Evolutionary conservation across 2,888 invertebrate genomes (phyloP).

Genomic region (Pseudolycoriella hygida): DNA sequence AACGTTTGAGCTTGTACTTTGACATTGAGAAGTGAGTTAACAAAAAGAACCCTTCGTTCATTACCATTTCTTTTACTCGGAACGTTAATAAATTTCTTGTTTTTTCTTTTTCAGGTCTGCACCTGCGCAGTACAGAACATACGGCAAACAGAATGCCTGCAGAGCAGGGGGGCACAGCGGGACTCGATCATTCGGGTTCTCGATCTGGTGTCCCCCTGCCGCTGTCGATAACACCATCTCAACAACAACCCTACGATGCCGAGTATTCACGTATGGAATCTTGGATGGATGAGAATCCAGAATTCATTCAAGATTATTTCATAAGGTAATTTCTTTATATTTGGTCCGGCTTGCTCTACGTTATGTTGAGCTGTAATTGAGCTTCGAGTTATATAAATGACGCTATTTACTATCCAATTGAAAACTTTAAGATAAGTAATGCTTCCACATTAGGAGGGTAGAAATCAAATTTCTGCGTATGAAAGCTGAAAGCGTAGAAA

Average conservation of each 20-base stretch:
- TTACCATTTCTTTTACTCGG: not conserved
- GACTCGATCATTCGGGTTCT: constrained; percentile 38
- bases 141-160: constrained; percentile 34
- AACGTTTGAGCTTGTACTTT: no score
- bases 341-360: no score
- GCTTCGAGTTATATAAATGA: no score
- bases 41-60: no score
- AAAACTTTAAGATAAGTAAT: no score
- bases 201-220: constrained; percentile 32
- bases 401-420: no score
- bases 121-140: constrained; percentile 67
- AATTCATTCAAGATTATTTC: constrained; percentile 90
- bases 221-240: constrained; percentile 19
- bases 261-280: constrained; percentile 83
- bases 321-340: constrained; percentile 48
- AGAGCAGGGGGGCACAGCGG: constrained; percentile 45
- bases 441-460: no score
- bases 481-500: no score
- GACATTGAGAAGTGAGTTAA: no score
- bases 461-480: no score
- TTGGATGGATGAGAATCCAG: constrained; percentile 93
- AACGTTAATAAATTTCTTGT: constrained; percentile 10
- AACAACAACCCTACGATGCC: constrained; percentile 47
- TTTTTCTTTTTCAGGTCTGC: constrained; percentile 50
- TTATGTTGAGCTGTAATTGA: no score